These are phyloP conservation scores for Drosophila auraria DNA, from an alignment of 1,140 invertebrate species.

Conservation along the genomic window DNA sequence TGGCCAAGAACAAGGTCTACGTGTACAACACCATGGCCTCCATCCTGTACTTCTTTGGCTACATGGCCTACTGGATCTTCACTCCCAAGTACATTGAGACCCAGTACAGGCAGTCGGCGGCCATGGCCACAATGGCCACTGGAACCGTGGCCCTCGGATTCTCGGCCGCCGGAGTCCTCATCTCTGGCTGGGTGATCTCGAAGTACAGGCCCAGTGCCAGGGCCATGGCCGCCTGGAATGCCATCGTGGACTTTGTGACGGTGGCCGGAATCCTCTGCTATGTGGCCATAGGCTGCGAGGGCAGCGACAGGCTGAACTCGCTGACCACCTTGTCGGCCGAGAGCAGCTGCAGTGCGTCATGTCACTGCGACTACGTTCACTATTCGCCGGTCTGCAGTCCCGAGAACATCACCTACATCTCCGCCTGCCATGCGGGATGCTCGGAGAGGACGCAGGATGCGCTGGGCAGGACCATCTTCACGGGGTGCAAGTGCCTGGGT, in stretches of 20 bases:
- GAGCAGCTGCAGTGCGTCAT: constrained; percentile 87
- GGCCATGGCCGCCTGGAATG: constrained; percentile 90
- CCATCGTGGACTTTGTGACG: constrained; percentile 88
- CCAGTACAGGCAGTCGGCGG: constrained; percentile 90
- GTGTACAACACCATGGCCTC: constrained; percentile 89
- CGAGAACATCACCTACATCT: constrained; percentile 88
- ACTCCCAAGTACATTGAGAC: constrained; percentile 92
- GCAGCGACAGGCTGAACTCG: constrained; percentile 69
- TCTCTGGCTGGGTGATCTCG: constrained; percentile 89
- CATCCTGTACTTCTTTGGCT: constrained; percentile 90
- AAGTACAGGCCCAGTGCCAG: constrained; percentile 89
- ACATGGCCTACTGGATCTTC: constrained; percentile 91
- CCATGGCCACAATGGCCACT: constrained; percentile 88
- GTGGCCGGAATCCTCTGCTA: constrained; percentile 88
- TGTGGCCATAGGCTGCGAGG: constrained; percentile 89
- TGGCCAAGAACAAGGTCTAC: constrained; percentile 88
- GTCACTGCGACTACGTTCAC: constrained; percentile 88
- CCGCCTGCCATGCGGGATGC: constrained; percentile 90
- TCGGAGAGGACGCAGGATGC: constrained; percentile 58
- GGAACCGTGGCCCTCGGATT: constrained; percentile 90
- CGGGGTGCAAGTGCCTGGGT: constrained; percentile 44
- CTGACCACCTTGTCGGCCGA: constrained; percentile 28
- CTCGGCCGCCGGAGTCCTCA: constrained; percentile 89
- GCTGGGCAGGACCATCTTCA: constrained; percentile 77
- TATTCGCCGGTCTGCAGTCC: constrained; percentile 89